Evolutionary conservation across 2,888 invertebrate species (phyloP), one percentile per base, ranked within the genome.

Genomic region (Drosophila crucigera): DNA sequence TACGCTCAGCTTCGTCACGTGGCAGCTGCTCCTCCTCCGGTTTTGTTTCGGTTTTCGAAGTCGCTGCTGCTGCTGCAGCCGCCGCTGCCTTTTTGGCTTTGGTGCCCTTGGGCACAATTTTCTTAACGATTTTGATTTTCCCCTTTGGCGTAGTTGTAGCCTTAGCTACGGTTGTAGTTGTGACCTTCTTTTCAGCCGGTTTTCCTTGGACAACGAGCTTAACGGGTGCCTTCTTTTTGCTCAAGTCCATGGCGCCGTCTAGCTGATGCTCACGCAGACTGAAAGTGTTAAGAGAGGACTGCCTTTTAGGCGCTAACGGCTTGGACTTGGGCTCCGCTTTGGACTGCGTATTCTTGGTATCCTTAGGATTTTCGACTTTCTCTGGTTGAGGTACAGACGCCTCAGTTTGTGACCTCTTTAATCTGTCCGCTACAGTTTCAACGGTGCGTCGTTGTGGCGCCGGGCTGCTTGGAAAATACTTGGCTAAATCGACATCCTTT

Each of bases 381-480:
- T 71, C 69, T 0, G 49, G 2, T n/a, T 74, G 73, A 9, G 73
- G 62, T 7, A 89, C 49, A 3, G 69, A 54, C 6, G 89, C 88
- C 31, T 91, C 91, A 1, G 91, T 91, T 76, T 92, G 90, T 1
- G 91, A 91, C 55, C 89, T 91, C 60, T 91, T 92, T 10, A 92
- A 68, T 30, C 89, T 80, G 61, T 93, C 91, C 2, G 92, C 89
- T 28, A 92, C 91, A 3, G 92, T 92, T 33, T 88, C 88, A 1
- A 92, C 91, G 0, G 85, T 77, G 31, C 92, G 91, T 71, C 91
- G 88, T 61, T 92, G 91, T 0, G 91, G 89, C n/a, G 82, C 90
- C 0, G 93, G 93, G 73, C 92, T 93, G 39, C 86, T 89, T 6
- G 93, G 92, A 79, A 94, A 94, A 66, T 93, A 93, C 73, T 93